Conservation (phyloP, 2,797 vertebrate genomes). For the Takifugu ocellatus region DNA sequence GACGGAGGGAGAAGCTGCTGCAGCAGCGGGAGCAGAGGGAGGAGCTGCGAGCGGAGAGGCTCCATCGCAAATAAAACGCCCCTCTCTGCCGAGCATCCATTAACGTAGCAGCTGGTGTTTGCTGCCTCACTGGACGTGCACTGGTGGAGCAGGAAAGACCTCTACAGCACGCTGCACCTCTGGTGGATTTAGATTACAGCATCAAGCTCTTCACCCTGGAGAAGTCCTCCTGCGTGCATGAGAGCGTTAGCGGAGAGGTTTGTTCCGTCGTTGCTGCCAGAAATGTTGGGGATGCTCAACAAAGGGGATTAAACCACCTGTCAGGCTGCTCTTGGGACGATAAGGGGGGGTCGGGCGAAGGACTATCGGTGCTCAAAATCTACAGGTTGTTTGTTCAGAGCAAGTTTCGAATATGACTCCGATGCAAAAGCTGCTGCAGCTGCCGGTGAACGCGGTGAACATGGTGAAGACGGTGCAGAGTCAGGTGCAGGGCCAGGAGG, state of each 20-base stretch:
- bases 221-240: slow-evolving; percentile 13
- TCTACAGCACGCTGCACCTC: slow-evolving; percentile 4
- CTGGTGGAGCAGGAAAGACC: slow-evolving; percentile 29
- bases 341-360: no score
- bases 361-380: slow-evolving; percentile 7
- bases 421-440: slow-evolving; percentile 89
- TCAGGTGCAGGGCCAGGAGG: slow-evolving; percentile 74
- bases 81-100: slow-evolving; percentile 64
- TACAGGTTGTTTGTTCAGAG: slow-evolving; percentile 26
- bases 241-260: slow-evolving; percentile 18
- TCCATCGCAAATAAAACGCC: slow-evolving; percentile 44
- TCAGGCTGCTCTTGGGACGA: no score
- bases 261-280: slow-evolving; percentile 19
- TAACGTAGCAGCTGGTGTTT: slow-evolving; percentile 55
- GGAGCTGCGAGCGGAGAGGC: slow-evolving; percentile 42
- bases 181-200: slow-evolving; percentile 38
- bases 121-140: slow-evolving; percentile 45
- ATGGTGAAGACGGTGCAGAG: slow-evolving; percentile 81
- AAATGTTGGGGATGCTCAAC: slow-evolving; percentile 28
- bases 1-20: slow-evolving; percentile 39
- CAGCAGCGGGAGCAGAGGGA: slow-evolving; percentile 56
- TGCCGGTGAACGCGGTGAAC: slow-evolving; percentile 77
- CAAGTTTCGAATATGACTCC: slow-evolving; percentile 65
- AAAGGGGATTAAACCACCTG: background rate
- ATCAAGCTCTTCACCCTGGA: slow-evolving; percentile 13